These are phyloP conservation scores for Tenebrio molitor DNA, from an alignment of 1,140 invertebrate genomes.

Conservation along the genomic window DNA sequence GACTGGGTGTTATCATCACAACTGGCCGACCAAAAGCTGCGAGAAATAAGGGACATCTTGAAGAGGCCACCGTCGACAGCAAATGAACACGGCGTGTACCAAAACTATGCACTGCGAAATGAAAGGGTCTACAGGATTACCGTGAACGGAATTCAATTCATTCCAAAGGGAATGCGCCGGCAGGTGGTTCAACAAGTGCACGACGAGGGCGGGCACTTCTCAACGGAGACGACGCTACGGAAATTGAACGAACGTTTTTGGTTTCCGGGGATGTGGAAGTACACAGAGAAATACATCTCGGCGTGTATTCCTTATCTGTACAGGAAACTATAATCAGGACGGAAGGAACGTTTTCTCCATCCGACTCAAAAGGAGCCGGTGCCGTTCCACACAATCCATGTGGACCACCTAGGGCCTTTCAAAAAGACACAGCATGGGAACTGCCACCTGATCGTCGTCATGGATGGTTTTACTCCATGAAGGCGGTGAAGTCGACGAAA, in stretches of 20 bases:
- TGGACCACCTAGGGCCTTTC: slow-evolving; percentile 62
- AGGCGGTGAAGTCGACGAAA: slow-evolving; percentile 51
- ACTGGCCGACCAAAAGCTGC: slow-evolving; percentile 41
- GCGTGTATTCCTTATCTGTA: not conserved
- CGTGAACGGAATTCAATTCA: slow-evolving; percentile 56
- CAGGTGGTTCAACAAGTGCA: slow-evolving; percentile 60
- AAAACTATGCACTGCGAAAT: slow-evolving; percentile 57
- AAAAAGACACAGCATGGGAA: slow-evolving; percentile 32
- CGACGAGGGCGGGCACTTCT: slow-evolving; percentile 62
- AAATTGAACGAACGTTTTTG: slow-evolving; percentile 57
- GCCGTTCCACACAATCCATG: slow-evolving; percentile 62
- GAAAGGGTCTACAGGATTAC: slow-evolving; percentile 56
- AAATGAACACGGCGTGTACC: slow-evolving; percentile 52
- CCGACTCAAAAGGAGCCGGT: slow-evolving; percentile 58
- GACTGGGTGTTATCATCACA: slow-evolving; percentile 51
- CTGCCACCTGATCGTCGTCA: slow-evolving; percentile 54
- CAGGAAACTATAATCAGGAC: not conserved
- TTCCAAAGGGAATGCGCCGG: slow-evolving; percentile 59
- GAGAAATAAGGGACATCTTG: slow-evolving; percentile 37
- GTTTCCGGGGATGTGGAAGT: slow-evolving; percentile 61
- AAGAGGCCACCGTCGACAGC: slow-evolving; percentile 40
- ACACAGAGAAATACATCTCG: slow-evolving; percentile 42
- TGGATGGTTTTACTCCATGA: slow-evolving; percentile 57
- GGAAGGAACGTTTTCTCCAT: slow-evolving; percentile 55
- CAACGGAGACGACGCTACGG: slow-evolving; percentile 58